phyloP scores from a whole-genome alignment of 2,113 vertebrate genomes.

The Xenopus laevis region DNA sequence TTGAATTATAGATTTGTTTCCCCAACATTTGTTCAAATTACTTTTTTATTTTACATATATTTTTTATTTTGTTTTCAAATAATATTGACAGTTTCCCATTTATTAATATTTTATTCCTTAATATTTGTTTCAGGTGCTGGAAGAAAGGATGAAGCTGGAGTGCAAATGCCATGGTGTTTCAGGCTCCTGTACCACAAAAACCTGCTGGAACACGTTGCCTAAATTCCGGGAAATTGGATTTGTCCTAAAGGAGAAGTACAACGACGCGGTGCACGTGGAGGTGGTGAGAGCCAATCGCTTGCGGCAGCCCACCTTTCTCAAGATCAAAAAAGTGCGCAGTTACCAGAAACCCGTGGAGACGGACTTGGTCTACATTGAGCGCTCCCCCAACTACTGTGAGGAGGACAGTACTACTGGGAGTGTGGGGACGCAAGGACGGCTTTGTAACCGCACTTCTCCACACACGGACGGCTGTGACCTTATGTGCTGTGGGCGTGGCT shows the following conservation, averaged over 20 bases:
- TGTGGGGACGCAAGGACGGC: conserved; percentile 91
- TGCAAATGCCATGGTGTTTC: conserved; percentile 97
- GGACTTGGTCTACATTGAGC: conserved; percentile 93
- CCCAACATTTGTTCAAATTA: too few species aligned
- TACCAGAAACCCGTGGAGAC: conserved; percentile 95
- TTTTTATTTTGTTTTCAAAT: too few species aligned
- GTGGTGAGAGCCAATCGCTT: conserved; percentile 87
- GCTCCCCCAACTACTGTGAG: conserved; percentile 97
- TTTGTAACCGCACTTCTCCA: conserved; percentile 94
- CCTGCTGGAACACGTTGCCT: conserved; percentile 95
- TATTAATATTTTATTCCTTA: conserved; percentile 21
- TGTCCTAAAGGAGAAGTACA: conserved; percentile 94
- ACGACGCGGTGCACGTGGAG: conserved; percentile 91
- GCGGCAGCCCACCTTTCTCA: conserved; percentile 93
- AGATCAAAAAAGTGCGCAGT: conserved; percentile 90
- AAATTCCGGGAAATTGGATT: conserved; percentile 97
- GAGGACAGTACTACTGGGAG: conserved; percentile 91
- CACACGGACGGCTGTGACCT: conserved; percentile 89
- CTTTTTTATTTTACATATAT: too few species aligned
- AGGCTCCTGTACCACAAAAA: conserved; percentile 95
- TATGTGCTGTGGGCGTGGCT: conserved; percentile 95
- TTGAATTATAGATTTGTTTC: too few species aligned
- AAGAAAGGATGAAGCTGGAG: conserved; percentile 94
- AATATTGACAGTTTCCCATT: too few species aligned
- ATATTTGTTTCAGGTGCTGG: conserved; percentile 70